Base-by-base conservation (phyloP, 2,888 invertebrate species). In the Eupithecia tripunctaria region DNA sequence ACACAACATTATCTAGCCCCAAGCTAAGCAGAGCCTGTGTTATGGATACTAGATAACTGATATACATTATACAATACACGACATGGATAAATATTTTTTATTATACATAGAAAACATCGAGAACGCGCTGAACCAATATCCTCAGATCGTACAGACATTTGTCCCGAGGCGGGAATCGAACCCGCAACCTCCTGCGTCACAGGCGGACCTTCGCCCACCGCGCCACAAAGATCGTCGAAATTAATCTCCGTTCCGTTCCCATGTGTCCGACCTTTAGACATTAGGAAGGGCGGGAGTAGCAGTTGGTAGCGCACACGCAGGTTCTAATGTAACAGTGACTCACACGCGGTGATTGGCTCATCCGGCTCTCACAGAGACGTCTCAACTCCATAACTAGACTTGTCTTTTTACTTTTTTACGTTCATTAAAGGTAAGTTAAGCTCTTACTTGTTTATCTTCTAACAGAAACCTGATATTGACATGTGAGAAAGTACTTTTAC, bases 281-380 rank as follows among this genome's bases (percentile, higher is more conserved):
- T 83, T 83, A 86, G 85, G 82, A 82, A 86, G 85, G 82, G 82
- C 80, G 82, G 84, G 84, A 63, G 62, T 21, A 51, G 51, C 56
- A 56, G 21, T 56, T 56, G 25, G 51, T 8, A 82, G 85, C 84
- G 83, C 83, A 81, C 74, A 82, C 84, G 83, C 84, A 82, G 81
- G 83, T 85, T 84, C 84, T 82, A 80, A 84, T 84, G 84, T 82
- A 79, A 84, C 88, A 85, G 86, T 93, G 92, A 93, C 88, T 92
- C 92, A 92, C 85, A 83, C 84, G 83, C 83, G 86, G 85, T 91
- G 91, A 94, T 93, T 93, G 92, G 89, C 83, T 87, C 92, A 93
- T 94, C 94, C 93, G 91, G 91, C 86, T 86, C 88, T 87, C 88
- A 87, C 87, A 89, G 87, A 89, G 88, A 89, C 89, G 84, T 89